Percentiles rank a stretch among this genome's conserved stretches.
These are phyloP conservation scores for Leucophenga montana DNA, from an alignment of 2,888 invertebrate genomes.

Conservation along the genomic window DNA sequence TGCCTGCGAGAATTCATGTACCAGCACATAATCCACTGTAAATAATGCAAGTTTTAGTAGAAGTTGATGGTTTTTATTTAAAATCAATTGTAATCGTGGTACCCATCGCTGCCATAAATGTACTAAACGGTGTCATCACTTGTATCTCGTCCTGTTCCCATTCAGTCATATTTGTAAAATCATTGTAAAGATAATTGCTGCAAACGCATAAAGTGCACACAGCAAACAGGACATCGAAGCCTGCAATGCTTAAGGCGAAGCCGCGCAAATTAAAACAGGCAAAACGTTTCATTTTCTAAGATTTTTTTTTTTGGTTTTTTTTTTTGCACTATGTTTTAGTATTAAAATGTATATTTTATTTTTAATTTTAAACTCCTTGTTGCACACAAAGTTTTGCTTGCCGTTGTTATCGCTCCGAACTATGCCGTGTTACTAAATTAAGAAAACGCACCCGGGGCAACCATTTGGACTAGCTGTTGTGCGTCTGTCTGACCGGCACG, in stretches of 20 bases:
- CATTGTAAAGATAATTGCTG: slow-evolving; percentile 63
- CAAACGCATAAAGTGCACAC: slow-evolving; percentile 55
- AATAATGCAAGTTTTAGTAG: neutral
- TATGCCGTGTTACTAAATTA: slow-evolving; percentile 49
- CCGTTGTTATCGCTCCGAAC: slow-evolving; percentile 43
- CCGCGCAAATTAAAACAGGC: slow-evolving; percentile 62
- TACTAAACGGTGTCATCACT: slow-evolving; percentile 61
- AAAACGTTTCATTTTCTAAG: slow-evolving; percentile 62
- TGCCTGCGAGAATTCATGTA: slow-evolving; percentile 67
- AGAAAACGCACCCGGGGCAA: slow-evolving; percentile 36
- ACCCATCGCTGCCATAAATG: slow-evolving; percentile 62
- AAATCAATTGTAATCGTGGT: neutral
- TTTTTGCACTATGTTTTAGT: slow-evolving; percentile 6
- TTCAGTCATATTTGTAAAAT: slow-evolving; percentile 59
- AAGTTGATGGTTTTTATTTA: neutral
- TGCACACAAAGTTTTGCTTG: slow-evolving; percentile 10
- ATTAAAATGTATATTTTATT: too few relatives aligned
- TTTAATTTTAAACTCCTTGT: neutral
- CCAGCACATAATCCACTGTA: slow-evolving; percentile 65
- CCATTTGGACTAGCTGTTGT: slow-evolving; percentile 38
- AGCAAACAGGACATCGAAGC: slow-evolving; percentile 59
- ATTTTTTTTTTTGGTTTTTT: neutral
- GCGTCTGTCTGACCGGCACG: slow-evolving; percentile 3
- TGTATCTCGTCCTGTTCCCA: slow-evolving; percentile 65
- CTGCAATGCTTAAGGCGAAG: slow-evolving; percentile 61